Percentiles rank a stretch among this genome's conserved stretches.
Conservation (phyloP, 1,140 invertebrate species). For the Meloidogyne exigua region DNA sequence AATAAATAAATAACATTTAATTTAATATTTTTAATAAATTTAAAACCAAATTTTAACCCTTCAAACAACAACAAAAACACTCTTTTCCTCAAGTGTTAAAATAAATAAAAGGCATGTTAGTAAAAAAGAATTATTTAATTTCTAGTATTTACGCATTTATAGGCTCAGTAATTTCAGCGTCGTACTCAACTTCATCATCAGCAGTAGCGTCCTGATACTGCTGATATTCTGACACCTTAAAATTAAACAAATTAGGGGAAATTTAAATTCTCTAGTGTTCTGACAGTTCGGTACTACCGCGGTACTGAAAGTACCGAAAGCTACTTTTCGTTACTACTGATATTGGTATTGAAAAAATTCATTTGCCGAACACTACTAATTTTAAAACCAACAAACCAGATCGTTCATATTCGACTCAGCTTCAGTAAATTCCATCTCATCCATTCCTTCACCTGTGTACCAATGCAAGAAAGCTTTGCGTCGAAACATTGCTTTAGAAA, state of each 20-base stretch:
- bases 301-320: no score
- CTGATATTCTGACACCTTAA: slow-evolving; percentile 77
- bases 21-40: no score
- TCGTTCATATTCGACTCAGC: slow-evolving; percentile 79
- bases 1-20: no score
- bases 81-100: neutral
- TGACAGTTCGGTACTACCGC: no score
- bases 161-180: slow-evolving; percentile 23
- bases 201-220: slow-evolving; percentile 71
- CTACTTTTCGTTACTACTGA: no score
- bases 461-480: slow-evolving; percentile 86
- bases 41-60: no score
- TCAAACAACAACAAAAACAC: neutral
- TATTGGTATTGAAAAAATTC: no score
- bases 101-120: neutral
- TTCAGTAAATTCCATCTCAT: slow-evolving; percentile 73
- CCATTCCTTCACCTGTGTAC: slow-evolving; percentile 73
- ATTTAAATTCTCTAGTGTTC: no score
- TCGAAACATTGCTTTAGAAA: slow-evolving; percentile 46
- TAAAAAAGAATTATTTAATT: neutral
- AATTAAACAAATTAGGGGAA: no score
- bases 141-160: no score
- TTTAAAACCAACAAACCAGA: slow-evolving; percentile 71
- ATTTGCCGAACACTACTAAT: no score
- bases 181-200: slow-evolving; percentile 35